Base-by-base conservation (phyloP, 2,797 vertebrate genomes). In the Sebastes nivosus region DNA sequence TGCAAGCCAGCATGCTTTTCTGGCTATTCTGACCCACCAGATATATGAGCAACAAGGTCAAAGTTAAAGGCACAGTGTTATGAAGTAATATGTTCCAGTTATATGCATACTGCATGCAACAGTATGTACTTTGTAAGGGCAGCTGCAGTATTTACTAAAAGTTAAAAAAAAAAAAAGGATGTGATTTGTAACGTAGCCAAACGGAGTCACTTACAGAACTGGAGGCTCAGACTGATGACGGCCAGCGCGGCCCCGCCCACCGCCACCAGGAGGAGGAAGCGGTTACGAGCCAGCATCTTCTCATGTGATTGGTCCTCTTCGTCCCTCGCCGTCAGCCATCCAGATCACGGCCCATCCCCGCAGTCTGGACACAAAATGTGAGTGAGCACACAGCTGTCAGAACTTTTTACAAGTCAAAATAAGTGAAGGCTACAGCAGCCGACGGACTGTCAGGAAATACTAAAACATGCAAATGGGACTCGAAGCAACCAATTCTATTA, bases 211-310 rank as follows among this genome's bases (percentile, higher is more conserved):
- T 95, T 85, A 95, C 95, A 92, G 88, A 95, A 95, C 85, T 95
- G 95, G 25, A 94, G 83, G 77, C 93, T 94, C 67, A 95, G 86
- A 27, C 95, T 94, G 87, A 95, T 74, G 75, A 95, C 79, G 80
- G 93, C 94, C 86, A 95, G 84, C 30, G 67, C 87, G 0, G 89
- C 94, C 75, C 87, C 94, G 7, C 93, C 90, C 81, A 87, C 87
- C 88, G 90, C 81, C 87, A 95, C 83, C 79, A 95, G 89, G 59
- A 95, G 83, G 75, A 95, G 80, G 90, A 95, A 95, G 86, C 92
- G 93, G 88, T 95, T 94, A 54, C 90, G 94, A 90, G 92, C 93
- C 80, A 94, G 84, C 95, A 95, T 95, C 87, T 84, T 94, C 20
- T 90, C 87, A 86, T 6, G 67, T 75, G 75, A 85, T 86, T 64